Evolutionary conservation across 2,797 vertebrate species (phyloP).

Genomic region (Astyanax mexicanus): DNA sequence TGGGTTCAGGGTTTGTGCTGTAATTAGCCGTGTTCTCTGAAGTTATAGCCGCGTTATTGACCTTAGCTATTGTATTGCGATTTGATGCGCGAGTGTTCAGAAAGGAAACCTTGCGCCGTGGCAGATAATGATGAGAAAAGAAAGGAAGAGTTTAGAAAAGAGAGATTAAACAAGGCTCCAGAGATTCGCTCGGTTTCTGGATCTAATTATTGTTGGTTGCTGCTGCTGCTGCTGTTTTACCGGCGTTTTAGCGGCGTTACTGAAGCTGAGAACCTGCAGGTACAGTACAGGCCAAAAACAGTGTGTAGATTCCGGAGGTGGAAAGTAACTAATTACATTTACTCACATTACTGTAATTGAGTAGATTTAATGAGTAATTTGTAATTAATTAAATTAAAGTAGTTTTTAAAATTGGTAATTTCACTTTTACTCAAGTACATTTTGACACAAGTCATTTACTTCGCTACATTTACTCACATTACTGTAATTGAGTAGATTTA

Average conservation of each 20-base stretch:
- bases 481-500: too few relatives aligned
- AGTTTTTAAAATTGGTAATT: too few relatives aligned
- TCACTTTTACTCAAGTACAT: too few relatives aligned
- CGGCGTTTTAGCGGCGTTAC: too few relatives aligned
- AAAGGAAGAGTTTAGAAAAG: conserved; percentile 21
- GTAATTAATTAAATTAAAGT: too few relatives aligned
- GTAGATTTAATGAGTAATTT: too few relatives aligned
- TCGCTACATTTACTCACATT: too few relatives aligned
- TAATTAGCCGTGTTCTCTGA: conserved; percentile 51
- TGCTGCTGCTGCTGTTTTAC: background rate
- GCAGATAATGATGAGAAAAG: conserved; percentile 24
- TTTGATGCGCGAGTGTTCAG: conserved; percentile 31
- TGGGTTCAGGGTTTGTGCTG: conserved; percentile 30
- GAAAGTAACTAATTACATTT: too few relatives aligned
- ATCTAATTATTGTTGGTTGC: background rate
- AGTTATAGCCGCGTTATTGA: conserved; percentile 49
- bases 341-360: too few relatives aligned
- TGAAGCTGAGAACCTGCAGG: background rate
- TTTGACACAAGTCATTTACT: too few relatives aligned
- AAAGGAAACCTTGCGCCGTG: conserved; percentile 13
- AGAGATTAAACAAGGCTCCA: conserved; percentile 26
- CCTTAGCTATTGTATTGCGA: conserved; percentile 48
- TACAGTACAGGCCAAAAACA: conserved; percentile 29
- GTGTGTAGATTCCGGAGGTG: too few relatives aligned
- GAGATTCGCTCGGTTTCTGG: background rate